Base-by-base conservation (phyloP, 2,888 invertebrate species). In the Scaeva pyrastri region DNA sequence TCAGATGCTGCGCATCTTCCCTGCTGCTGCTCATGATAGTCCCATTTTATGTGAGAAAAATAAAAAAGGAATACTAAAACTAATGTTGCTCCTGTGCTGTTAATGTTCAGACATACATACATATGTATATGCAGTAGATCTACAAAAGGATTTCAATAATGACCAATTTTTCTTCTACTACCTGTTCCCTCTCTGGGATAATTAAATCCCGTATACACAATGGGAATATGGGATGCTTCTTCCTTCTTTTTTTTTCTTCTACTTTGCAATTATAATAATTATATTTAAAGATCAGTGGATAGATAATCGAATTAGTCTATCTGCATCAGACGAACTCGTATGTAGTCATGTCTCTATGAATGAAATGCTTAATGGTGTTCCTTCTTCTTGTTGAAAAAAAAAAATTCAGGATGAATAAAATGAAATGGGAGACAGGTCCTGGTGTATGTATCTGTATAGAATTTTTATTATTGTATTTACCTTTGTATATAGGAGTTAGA, bases 251-350 rank as follows among this genome's bases (percentile, higher is more conserved):
- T 48, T n/a, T 58, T 58, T 60, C 76, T 58, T 60, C 76, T 55
- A 68, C 74, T 45, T 82, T 75, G 87, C 83, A 87, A 87, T 87
- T 87, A 87, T 83, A 83, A 75, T 79, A 78, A 87, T 87, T 87
- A 79, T 82, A 79, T 83, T 83, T 75, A 56, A 83, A 87, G 87
- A 87, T 87, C 87, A 74, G 16, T 75, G 79, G 76, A 79, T 82
- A 79, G 83, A 87, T 87, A 83, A 87, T 87, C 78, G 87, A 87
- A 83, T 83, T 83, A 78, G 71, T 31, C 31, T 31, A 31, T 31
- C 31, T 7, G 31, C 1, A 31, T 31, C n/a, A n/a, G n/a, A n/a
- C n/a, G n/a, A n/a, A 5, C 1, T 2, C 8, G 8, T 31, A 31
- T 31, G 31, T 31, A 31, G 31, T 1, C 31, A 31, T 26, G 4